Conservation (phyloP, 2,888 invertebrate species). For the Tridacna gigas region DNA sequence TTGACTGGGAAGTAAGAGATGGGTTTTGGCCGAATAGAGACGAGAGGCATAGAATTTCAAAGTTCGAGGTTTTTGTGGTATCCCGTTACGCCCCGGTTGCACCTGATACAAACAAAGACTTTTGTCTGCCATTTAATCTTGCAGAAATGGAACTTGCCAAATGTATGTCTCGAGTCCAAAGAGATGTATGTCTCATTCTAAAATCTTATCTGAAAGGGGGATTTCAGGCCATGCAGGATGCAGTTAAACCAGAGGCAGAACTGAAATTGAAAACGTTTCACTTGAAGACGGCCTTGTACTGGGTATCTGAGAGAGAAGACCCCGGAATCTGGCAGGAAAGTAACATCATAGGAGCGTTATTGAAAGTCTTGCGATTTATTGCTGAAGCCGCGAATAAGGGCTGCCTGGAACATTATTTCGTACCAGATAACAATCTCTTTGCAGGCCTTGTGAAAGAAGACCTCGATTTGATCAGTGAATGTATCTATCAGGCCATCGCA, state of each 20-base stretch:
- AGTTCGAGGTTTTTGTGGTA: slow-evolving; percentile 58
- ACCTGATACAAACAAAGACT: slow-evolving; percentile 49
- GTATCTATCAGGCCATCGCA: slow-evolving; percentile 21
- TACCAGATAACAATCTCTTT: slow-evolving; percentile 38
- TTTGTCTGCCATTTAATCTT: slow-evolving; percentile 65
- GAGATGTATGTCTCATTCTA: slow-evolving; percentile 53
- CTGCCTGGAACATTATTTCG: slow-evolving; percentile 48
- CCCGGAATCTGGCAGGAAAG: slow-evolving; percentile 19
- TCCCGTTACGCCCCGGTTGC: slow-evolving; percentile 59
- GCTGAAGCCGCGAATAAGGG: slow-evolving; percentile 1
- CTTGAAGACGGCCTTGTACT: slow-evolving; percentile 63
- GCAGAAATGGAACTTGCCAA: slow-evolving; percentile 59
- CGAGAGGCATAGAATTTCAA: slow-evolving; percentile 52
- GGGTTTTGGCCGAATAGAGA: slow-evolving; percentile 49
- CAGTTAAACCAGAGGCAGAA: slow-evolving; percentile 19
- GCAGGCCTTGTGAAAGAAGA: slow-evolving; percentile 28
- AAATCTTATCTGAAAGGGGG: slow-evolving; percentile 61
- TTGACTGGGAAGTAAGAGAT: slow-evolving; percentile 46
- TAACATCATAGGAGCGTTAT: slow-evolving; percentile 23
- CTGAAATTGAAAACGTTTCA: slow-evolving; percentile 60
- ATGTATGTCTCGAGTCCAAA: slow-evolving; percentile 49
- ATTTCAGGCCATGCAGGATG: slow-evolving; percentile 28
- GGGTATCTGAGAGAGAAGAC: slow-evolving; percentile 47
- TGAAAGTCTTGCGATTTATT: slow-evolving; percentile 26
- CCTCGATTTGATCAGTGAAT: slow-evolving; percentile 17